Conservation (phyloP, 2,113 vertebrate species). For the Sceloporus tristichus region DNA sequence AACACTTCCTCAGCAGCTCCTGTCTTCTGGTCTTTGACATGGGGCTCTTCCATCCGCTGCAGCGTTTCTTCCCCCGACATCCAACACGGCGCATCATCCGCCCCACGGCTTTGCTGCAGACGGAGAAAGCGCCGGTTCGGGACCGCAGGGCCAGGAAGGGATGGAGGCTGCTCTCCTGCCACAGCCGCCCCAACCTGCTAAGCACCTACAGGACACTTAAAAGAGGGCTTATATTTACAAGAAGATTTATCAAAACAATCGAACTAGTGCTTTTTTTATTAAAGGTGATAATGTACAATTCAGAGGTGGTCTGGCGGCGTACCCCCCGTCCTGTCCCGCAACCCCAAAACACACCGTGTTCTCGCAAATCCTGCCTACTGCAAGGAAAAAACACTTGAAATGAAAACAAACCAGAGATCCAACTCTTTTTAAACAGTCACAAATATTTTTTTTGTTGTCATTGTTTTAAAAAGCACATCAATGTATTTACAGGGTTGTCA, state of each 20-base stretch:
- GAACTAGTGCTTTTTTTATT: conserved; percentile 78
- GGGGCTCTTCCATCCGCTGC: neutral
- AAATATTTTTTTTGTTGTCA: neutral
- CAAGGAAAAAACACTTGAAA: conserved; percentile 64
- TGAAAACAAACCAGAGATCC: conserved; percentile 62
- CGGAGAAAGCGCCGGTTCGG: too few species aligned
- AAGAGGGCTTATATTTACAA: conserved; percentile 50
- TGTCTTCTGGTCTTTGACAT: neutral
- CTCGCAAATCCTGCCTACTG: too few species aligned
- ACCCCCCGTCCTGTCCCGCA: conserved; percentile 34
- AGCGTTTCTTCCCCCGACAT: too few species aligned
- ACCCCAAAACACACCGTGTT: neutral
- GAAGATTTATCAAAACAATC: conserved; percentile 72
- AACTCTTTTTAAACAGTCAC: conserved; percentile 66
- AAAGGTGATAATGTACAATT: conserved; percentile 75
- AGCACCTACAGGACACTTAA: neutral
- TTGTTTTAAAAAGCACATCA: conserved; percentile 37
- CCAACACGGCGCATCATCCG: neutral
- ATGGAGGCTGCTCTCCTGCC: neutral
- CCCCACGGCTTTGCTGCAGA: neutral
- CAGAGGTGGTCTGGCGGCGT: conserved; percentile 56
- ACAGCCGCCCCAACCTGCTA: neutral
- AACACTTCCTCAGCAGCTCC: neutral
- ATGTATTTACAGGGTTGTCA: conserved; percentile 70
- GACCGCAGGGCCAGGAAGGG: neutral